A percentile compares a stretch with the other conserved stretches of the same genome.
Evolutionary conservation across 1,140 invertebrate genomes (phyloP).

Genomic region (Camponotus floridanus): DNA sequence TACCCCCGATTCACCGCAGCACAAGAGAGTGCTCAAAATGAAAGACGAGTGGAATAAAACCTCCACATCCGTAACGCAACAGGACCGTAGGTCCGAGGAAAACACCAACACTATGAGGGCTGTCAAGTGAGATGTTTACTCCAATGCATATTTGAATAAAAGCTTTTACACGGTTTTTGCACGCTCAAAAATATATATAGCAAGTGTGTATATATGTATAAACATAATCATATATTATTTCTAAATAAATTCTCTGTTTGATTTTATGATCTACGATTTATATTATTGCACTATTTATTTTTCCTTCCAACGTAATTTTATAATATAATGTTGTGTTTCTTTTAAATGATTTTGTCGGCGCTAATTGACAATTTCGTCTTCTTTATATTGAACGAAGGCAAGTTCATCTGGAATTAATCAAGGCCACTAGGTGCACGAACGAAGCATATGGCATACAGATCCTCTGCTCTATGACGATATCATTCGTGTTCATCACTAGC

Average conservation of each 20-base stretch:
- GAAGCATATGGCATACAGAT: conserved; percentile 72
- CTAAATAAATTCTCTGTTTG: not conserved
- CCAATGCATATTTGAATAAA: not conserved
- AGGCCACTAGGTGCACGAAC: conserved; percentile 64
- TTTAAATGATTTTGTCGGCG: not conserved
- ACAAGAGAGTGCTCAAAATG: conserved; percentile 58
- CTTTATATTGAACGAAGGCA: conserved; percentile 58
- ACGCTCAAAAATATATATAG: not conserved
- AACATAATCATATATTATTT: not conserved
- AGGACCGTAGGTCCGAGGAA: not conserved
- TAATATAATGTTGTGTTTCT: not conserved
- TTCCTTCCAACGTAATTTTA: not conserved
- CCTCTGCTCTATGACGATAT: conserved; percentile 64
- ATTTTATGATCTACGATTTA: not conserved
- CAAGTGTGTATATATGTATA: not conserved
- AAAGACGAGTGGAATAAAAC: conserved; percentile 53
- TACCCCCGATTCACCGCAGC: conserved; percentile 43
- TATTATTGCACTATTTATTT: not conserved
- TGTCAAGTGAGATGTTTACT: conserved; percentile 63
- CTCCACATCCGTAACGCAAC: not conserved
- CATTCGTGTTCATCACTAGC: conserved; percentile 67
- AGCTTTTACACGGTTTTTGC: not conserved
- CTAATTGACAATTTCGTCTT: not conserved
- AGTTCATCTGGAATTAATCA: conserved; percentile 75
- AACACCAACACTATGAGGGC: conserved; percentile 56